Base-by-base conservation (phyloP, 2,113 vertebrate species). In the Oxyruncus cristatus region DNA sequence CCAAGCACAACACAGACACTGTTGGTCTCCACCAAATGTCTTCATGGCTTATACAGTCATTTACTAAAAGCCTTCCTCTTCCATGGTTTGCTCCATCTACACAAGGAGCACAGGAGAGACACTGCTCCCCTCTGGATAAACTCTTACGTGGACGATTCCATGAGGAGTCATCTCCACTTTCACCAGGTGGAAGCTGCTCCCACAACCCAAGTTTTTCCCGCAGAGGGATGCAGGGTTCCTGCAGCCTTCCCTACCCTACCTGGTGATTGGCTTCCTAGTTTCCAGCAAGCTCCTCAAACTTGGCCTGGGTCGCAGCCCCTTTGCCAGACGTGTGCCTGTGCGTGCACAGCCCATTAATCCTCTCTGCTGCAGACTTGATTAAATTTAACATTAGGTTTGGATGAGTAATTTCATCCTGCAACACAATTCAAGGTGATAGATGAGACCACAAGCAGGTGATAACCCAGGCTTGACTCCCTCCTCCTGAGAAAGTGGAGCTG, bases 301-400 rank as follows among this genome's bases (percentile, higher is more conserved):
- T 63, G 20, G 65, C 61, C 89, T 47, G 81, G 88, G 92, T 88
- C 44, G 44, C 55, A 71, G 89, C 63, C 81, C 7, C 91, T 35
- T 78, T 68, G 55, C 87, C 80, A 53, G 77, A 30, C 11, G 3
- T 32, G 62, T 76, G 75, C 81, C 30, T 55, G 77, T 16, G 78
- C 4, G 9, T 24, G 10, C 79, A 92, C 82, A 93, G 79, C 74
- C 95, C 96, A 97, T 97, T 97, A 97, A 97, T 97, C 94, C 94
- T 96, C 91, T 84, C 61, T 88, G 92, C 92, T 91, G 90, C 89
- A 61, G 94, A 73, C 95, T 16, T 89, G 95, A 97, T 94, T 97
- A 95, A 95, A 96, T 97, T 97, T 97, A 96, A 94, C 95, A 96
- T 97, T 97, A 97, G 96, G 74, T 82, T 92, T 81, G 95, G 95